phyloP scores from a whole-genome alignment of 1,140 invertebrate species.

The Popillia japonica region DNA sequence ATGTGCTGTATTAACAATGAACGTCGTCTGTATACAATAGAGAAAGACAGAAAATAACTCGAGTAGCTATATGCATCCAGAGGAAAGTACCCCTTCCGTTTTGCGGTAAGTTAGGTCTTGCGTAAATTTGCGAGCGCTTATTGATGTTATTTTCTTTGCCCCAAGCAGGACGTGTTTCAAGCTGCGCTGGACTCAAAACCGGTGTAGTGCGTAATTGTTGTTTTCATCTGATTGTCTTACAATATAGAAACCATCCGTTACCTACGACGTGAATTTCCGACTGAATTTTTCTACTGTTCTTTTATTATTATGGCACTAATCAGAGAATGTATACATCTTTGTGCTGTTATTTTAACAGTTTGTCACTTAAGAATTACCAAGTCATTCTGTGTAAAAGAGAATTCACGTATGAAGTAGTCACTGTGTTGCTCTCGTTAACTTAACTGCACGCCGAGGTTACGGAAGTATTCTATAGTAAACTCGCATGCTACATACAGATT shows the following conservation, averaged over 20 bases:
- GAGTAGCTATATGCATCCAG: not conserved
- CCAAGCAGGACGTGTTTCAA: not conserved
- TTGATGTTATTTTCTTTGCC: conserved; percentile 19
- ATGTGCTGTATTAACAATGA: conserved; percentile 23
- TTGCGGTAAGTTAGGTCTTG: not conserved
- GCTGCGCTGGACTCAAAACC: not conserved
- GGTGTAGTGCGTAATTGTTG: not conserved
- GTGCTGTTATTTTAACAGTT: conserved; percentile 30
- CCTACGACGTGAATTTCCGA: conserved; percentile 2
- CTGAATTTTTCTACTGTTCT: conserved; percentile 1
- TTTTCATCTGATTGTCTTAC: conserved; percentile 24
- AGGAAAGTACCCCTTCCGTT: conserved; percentile 11
- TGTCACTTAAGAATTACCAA: not conserved
- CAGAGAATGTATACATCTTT: not conserved
- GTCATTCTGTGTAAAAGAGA: not conserved
- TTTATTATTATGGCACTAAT: not conserved
- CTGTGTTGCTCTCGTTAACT: not conserved
- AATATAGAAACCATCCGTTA: conserved; percentile 28
- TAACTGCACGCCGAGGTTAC: too few species aligned
- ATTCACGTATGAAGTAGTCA: not conserved
- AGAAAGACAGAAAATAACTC: conserved; percentile 8
- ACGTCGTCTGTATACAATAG: not conserved
- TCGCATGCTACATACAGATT: too few species aligned
- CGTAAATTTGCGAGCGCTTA: conserved; percentile 17
- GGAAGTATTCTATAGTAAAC: too few species aligned